A percentile compares a stretch with the other conserved stretches of the same genome.
phyloP scores from a whole-genome alignment of 2,888 invertebrate species.

The Drepanosiphum platanoidis region DNA sequence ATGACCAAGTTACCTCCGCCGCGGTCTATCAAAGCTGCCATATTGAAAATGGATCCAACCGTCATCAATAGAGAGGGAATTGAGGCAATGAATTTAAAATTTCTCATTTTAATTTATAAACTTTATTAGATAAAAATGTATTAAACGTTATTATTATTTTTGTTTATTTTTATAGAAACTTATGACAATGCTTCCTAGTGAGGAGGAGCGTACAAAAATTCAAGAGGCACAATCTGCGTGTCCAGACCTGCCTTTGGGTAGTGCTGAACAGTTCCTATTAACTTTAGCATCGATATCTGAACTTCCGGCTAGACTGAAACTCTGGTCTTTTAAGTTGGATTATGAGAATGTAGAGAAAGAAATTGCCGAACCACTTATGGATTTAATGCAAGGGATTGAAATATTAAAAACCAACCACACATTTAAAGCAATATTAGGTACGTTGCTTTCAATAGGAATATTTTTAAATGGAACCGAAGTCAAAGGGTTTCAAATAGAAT shows the following conservation, averaged over 20 bases:
- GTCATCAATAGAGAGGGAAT: constrained; percentile 98
- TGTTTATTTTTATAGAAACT: constrained; percentile 75
- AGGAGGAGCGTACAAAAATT: constrained; percentile 95
- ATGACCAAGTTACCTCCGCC: constrained; percentile 99
- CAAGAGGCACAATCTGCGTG: constrained; percentile 93
- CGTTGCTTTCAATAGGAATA: constrained; percentile 85
- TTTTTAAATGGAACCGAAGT: constrained; percentile 69
- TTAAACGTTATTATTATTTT: background rate
- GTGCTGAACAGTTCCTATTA: constrained; percentile 98
- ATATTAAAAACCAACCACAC: constrained; percentile 90
- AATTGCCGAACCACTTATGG: constrained; percentile 98
- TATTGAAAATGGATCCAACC: constrained; percentile 98
- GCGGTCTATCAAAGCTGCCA: constrained; percentile 97
- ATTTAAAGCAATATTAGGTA: constrained; percentile 93
- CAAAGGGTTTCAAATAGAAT: constrained; percentile 97
- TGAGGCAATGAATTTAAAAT: constrained; percentile 72
- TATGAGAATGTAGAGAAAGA: constrained; percentile 96
- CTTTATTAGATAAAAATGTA: background rate
- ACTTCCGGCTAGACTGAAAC: constrained; percentile 87
- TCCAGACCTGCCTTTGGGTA: constrained; percentile 90
- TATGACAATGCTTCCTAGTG: constrained; percentile 95
- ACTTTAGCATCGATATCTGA: constrained; percentile 96
- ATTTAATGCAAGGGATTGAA: constrained; percentile 96
- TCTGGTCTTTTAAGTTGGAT: constrained; percentile 99
- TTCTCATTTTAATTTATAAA: background rate